Base-by-base conservation (phyloP, 1,140 invertebrate species). In the Dinothrombium tinctorium region DNA sequence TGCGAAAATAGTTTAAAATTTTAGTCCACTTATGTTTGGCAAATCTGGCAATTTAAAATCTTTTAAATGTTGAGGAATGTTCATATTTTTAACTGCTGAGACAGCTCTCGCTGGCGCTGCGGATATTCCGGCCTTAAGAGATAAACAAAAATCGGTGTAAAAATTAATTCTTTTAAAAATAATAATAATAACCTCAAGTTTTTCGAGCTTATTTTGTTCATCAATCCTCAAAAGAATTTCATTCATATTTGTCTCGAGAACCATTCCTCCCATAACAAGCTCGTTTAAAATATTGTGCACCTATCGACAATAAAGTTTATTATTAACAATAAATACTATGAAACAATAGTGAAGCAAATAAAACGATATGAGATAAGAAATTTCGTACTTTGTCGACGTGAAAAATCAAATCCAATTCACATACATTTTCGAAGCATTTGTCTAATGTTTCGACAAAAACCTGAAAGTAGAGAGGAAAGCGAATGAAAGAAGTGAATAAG, bases 381-480 rank as follows among this genome's bases (percentile, higher is more conserved):
- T 4, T 36, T 17, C 19, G 23, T 61, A 75, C 73, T 58, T 94
- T 94, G 57, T 99, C 92, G 21, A 96, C 87, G 60, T 99, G 92
- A 61, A 99, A 99, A 51, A 98, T 98, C 38, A 99, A 68, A 63
- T 99, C 94, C 51, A 99, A 57, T 62, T 99, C 94, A 61, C 94
- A 99, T 9, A 99, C 94, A 68, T 99, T 99, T 61, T 98, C 92
- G 62, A 99, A 99, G 60, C 90, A 96, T 63, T 96, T 94, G 59
- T 98, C 90, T 25, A 96, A 57, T 0, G 90, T 96, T 64, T 99
- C 92, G 2, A 98, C 90, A 66, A 98, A 96, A 12, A 98, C 90
- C 66, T 66, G 50, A 15, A 57, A 35, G n/a, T 8, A 4, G 32
- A 7, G 6, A 7, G 22, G 9, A 29, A 28, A 17, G 4, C 37